Base-by-base conservation (phyloP, 2,797 vertebrate species). In the Lates japonicus region DNA sequence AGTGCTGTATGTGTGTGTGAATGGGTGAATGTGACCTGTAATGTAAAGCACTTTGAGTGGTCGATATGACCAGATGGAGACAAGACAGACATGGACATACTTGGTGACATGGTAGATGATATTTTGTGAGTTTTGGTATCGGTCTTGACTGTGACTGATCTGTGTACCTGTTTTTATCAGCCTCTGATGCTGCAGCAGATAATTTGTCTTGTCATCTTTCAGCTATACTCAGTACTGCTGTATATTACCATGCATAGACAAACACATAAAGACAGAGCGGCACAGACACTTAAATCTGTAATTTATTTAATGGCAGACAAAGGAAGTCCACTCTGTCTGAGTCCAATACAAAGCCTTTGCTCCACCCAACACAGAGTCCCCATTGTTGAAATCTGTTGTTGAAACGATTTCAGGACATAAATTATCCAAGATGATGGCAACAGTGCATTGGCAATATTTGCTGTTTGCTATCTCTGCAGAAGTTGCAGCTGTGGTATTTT, bases 71-170 rank as follows among this genome's bases (percentile, higher is more conserved):
- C 25, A 29, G 25, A 80, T 57, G 35, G 14, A 70, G 12, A 62
- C 4, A 16, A 70, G 54, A 58, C 54, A 61, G 48, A 44, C 37
- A 12, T 41, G 61, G 6, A 69, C 61, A 85, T 46, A 41, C 19
- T 67, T 29, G 9, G 22, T 29, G 64, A 75, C 71, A 59, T 19
- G n/a, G 37, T 11, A 41, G 49, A 74, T 54, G 70, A 65, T 58
- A 10, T 48, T 68, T 60, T 44, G n/a, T 44, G 69, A 60, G 51
- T 63, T 60, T 29, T 29, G 39, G 16, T 66, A 64, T 74, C 51
- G 29, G 60, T 44, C 33, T 39, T 63, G 75, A 78, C 75, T 58
- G 57, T 76, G 72, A 87, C 44, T 25, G 35, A 76, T 81, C 44
- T 55, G 1, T 25, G 31, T 73, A 55, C 41, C 44, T 65, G 42